Evolutionary conservation across 2,888 invertebrate species (phyloP), one percentile per base, ranked within the genome.

Genomic region (Pelosia muscerda): DNA sequence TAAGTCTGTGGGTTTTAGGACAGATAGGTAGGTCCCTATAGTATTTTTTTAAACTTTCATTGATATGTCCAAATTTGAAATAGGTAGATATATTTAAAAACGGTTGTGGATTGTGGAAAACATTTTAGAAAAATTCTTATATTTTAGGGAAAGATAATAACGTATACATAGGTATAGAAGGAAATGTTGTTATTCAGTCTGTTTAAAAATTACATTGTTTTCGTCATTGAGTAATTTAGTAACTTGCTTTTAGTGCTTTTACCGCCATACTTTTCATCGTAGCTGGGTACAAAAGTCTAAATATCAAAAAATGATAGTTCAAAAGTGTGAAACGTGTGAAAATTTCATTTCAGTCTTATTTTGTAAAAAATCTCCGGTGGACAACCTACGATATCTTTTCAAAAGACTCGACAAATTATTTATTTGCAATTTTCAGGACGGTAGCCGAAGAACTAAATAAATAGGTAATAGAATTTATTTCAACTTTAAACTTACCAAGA

Each of bases 281-380:
- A 78, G 68, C 79, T 73, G 79, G 69, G 80, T 84, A 85, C 78
- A 85, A 88, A 85, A 85, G 82, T 87, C 75, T 87, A 86, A 84
- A 88, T 88, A n/a, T n/a, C n/a, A 38, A 88, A 86, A 28, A n/a
- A 19, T 84, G 83, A 22, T 5, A 87, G 84, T 86, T 92, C 92
- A 94, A 92, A 92, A 92, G n/a, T 86, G 91, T 88, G 84, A 88
- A 92, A 92, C 90, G 88, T 85, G 87, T 88, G 82, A 88, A 88
- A 90, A 88, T 31, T 88, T 83, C 85, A 86, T 80, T 81, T 94
- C 94, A 94, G 94, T 94, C 94, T 94, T 93, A 88, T 90, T 82
- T 86, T 82, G 86, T 88, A 89, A 85, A 84, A 86, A 71, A 75
- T 77, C 73, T 83, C 79, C 82, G 82, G 79, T 78, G 76, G 80